A percentile compares a stretch with the other conserved stretches of the same genome.
These are phyloP conservation scores for Drosophila virilis DNA, from an alignment of 1,140 invertebrate species.

Conservation along the genomic window DNA sequence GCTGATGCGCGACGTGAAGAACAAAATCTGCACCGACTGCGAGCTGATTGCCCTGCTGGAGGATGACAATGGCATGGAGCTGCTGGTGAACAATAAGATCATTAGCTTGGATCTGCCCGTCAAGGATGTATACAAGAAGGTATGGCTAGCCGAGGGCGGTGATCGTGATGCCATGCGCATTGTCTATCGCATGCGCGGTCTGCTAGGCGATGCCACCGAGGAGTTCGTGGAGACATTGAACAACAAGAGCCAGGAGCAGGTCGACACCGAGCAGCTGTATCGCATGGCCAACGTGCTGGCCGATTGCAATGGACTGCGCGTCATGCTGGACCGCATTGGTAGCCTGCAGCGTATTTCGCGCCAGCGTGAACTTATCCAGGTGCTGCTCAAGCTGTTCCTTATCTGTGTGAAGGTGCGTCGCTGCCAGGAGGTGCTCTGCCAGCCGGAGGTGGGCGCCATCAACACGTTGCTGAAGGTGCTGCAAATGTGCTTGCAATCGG, in stretches of 20 bases:
- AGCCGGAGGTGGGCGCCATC: constrained; percentile 89
- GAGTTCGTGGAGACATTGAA: constrained; percentile 98
- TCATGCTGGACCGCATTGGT: constrained; percentile 89
- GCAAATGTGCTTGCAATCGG: constrained; percentile 87
- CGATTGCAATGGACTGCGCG: constrained; percentile 94
- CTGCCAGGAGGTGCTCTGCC: constrained; percentile 89
- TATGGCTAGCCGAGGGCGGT: constrained; percentile 94
- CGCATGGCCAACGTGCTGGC: constrained; percentile 89
- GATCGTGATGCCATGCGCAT: constrained; percentile 98
- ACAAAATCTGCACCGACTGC: constrained; percentile 99
- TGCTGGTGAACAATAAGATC: constrained; percentile 99
- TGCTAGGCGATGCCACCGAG: constrained; percentile 98
- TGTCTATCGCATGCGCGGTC: constrained; percentile 98
- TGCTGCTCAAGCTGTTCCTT: constrained; percentile 93
- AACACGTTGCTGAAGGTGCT: constrained; percentile 89
- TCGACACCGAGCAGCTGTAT: constrained; percentile 97
- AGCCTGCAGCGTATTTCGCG: constrained; percentile 88
- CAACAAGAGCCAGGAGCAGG: constrained; percentile 93
- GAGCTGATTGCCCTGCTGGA: constrained; percentile 97
- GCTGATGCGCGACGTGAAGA: constrained; percentile 99
- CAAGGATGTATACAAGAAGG: constrained; percentile 95
- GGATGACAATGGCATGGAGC: constrained; percentile 99
- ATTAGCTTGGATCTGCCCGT: constrained; percentile 98
- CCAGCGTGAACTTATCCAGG: constrained; percentile 92
- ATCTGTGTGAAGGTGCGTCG: constrained; percentile 92